Percentiles rank a stretch among this genome's conserved stretches.
Evolutionary conservation across 2,113 vertebrate genomes (phyloP).

Genomic region (Notechis scutatus): DNA sequence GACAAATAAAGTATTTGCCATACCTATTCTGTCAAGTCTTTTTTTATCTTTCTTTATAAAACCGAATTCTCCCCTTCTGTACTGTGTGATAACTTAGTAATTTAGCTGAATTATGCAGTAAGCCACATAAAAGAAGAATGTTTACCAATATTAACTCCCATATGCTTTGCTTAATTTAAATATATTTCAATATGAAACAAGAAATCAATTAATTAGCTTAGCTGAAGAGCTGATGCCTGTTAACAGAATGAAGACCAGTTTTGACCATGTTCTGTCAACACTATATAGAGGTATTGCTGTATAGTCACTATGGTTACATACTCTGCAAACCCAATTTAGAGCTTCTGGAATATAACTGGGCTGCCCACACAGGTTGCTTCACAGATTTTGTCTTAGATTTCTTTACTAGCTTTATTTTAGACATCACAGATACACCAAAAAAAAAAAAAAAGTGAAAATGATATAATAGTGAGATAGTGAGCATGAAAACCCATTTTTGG

Average conservation of each 20-base stretch:
- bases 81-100: not conserved
- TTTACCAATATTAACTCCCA: not conserved
- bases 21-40: not conserved
- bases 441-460: not conserved
- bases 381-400: not conserved
- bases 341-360: not conserved
- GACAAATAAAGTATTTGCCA: not conserved
- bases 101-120: not conserved
- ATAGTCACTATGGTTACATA: constrained; percentile 48
- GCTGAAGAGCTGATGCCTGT: not conserved
- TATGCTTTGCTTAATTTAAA: not conserved
- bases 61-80: not conserved
- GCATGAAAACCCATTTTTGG: not conserved
- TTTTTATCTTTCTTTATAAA: not conserved
- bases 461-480: not conserved
- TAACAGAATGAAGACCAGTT: constrained; percentile 4
- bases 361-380: not conserved
- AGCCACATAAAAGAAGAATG: not conserved
- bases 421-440: not conserved
- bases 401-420: constrained; percentile 3
- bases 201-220: constrained; percentile 15
- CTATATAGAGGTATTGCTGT: constrained; percentile 30
- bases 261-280: not conserved
- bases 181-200: not conserved
- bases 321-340: constrained; percentile 16